Evolutionary conservation across 2,888 invertebrate genomes (phyloP).

Genomic region (Drosophila mulleri): DNA sequence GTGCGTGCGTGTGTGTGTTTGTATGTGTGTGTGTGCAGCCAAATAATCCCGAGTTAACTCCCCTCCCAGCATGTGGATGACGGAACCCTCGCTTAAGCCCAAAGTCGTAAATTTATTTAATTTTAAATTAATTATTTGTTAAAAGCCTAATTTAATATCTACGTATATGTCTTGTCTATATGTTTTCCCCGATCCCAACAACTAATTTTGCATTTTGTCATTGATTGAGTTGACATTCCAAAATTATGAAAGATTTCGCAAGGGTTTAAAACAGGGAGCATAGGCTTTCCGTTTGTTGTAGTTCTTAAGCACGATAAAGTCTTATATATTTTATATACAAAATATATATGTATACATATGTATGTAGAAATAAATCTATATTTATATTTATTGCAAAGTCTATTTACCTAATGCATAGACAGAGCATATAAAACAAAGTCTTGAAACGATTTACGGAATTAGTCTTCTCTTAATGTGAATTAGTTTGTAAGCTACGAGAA

Average conservation of each 20-base stretch:
- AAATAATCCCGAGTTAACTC: constrained; percentile 5
- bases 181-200: constrained; percentile 8
- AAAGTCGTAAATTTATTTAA: constrained; percentile 16
- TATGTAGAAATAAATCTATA: constrained; percentile 5
- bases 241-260: constrained; percentile 26
- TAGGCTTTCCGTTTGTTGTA: constrained; percentile 18
- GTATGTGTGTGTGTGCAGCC: background rate
- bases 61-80: constrained; percentile 24
- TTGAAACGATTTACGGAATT: constrained; percentile 51
- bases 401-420: constrained; percentile 20
- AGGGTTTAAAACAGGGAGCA: constrained; percentile 14
- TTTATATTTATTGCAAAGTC: constrained; percentile 27
- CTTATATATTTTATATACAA: constrained; percentile 42
- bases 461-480: constrained; percentile 48
- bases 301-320: constrained; percentile 31
- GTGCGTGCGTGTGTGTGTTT: background rate
- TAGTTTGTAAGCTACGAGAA: constrained; percentile 51
- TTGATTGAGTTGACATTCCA: constrained; percentile 69
- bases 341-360: constrained; percentile 31
- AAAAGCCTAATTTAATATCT: constrained; percentile 10
- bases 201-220: constrained; percentile 49
- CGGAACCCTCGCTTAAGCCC: constrained; percentile 20
- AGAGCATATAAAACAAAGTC: constrained; percentile 31
- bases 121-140: constrained; percentile 14
- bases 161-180: constrained; percentile 3